phyloP scores from a whole-genome alignment of 2,113 vertebrate species.

The Hystrix brachyura region DNA sequence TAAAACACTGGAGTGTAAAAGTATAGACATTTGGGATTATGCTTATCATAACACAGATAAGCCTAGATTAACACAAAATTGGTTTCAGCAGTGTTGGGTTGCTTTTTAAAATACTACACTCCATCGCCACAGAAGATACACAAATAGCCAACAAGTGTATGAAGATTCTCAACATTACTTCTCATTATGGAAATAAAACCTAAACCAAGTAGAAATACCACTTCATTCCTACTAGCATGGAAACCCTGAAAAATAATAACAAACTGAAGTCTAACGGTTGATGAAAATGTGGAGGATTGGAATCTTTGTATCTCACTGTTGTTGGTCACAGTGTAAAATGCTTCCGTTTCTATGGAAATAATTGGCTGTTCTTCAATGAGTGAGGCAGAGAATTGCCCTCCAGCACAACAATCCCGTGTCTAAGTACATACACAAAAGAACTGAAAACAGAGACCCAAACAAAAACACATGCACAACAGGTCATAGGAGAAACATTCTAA shows the following conservation, averaged over 20 bases:
- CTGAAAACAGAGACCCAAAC: not conserved
- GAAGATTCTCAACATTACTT: not conserved
- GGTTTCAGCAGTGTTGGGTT: too few relatives aligned
- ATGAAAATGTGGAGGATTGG: not conserved
- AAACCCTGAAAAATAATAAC: not conserved
- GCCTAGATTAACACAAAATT: not conserved
- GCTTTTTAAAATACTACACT: not conserved
- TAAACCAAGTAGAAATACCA: not conserved
- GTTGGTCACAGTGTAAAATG: not conserved
- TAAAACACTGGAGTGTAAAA: not conserved
- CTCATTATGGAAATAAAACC: not conserved
- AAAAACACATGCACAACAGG: rapidly evolving
- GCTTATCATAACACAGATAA: not conserved
- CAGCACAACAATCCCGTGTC: not conserved
- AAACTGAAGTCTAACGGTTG: not conserved
- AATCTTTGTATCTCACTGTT: not conserved
- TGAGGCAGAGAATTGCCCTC: too few relatives aligned
- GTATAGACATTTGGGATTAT: not conserved
- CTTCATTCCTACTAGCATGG: too few relatives aligned
- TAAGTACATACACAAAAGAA: not conserved
- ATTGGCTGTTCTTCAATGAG: not conserved
- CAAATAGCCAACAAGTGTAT: not conserved
- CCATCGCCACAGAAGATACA: not conserved
- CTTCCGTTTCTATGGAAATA: rapidly evolving
- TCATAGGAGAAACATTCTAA: too few relatives aligned